Evolutionary conservation across 2,888 invertebrate genomes (phyloP).

Genomic region (Resseliella maxima): DNA sequence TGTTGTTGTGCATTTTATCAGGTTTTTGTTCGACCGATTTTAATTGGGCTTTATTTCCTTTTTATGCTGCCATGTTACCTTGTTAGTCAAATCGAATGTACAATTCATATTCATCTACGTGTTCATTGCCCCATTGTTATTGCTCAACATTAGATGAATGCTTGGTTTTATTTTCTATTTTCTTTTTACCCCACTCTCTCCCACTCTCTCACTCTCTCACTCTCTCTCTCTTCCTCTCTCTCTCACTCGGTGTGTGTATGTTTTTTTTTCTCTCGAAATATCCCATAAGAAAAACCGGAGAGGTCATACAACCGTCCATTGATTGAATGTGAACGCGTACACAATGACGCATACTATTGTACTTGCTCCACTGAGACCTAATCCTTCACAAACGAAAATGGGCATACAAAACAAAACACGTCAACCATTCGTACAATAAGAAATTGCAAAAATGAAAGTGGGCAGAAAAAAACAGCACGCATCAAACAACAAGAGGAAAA

Average conservation of each 20-base stretch:
- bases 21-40: constrained; percentile 9
- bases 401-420: constrained; percentile 36
- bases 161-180: too few species aligned
- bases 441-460: constrained; percentile 14
- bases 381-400: constrained; percentile 20
- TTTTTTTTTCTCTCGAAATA: background rate
- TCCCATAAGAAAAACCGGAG: background rate
- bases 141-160: background rate
- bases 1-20: background rate
- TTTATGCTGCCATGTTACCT: constrained; percentile 27
- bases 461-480: constrained; percentile 2
- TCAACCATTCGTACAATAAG: constrained; percentile 17
- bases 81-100: constrained; percentile 43
- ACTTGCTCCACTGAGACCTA: constrained; percentile 38
- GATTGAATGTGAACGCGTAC: constrained; percentile 7
- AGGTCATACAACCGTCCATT: background rate
- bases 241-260: background rate
- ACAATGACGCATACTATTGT: background rate
- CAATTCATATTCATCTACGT: constrained; percentile 43
- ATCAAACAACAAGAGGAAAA: background rate
- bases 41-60: constrained; percentile 17
- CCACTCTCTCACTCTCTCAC: too few species aligned
- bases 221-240: too few species aligned
- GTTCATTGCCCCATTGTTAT: constrained; percentile 15
- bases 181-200: too few species aligned